These are phyloP conservation scores for Amiota communis DNA, from an alignment of 2,888 invertebrate species.

Conservation along the genomic window DNA sequence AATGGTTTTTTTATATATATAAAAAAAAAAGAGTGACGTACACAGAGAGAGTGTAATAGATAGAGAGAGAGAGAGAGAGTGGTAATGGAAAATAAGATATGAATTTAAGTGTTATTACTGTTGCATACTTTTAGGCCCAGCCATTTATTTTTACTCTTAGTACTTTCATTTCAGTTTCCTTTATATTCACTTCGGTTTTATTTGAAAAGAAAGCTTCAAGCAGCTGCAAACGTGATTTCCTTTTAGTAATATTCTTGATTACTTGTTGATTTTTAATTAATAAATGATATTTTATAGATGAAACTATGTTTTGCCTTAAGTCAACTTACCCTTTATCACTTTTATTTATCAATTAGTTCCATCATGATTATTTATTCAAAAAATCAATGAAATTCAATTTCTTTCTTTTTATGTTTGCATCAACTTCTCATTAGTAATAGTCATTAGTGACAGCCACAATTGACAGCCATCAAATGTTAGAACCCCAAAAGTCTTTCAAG, in stretches of 20 bases:
- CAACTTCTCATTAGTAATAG: neutral
- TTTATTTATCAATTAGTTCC: neutral
- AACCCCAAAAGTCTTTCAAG: conserved; percentile 13
- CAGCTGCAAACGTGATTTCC: conserved; percentile 13
- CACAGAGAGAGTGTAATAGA: neutral
- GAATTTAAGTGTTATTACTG: conserved; percentile 38
- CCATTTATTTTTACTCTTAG: neutral
- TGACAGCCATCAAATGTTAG: neutral
- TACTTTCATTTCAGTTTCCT: conserved; percentile 28
- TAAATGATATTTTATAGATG: conserved; percentile 4
- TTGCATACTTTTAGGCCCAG: conserved; percentile 61
- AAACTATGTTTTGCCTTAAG: neutral
- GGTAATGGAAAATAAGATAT: neutral
- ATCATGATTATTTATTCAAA: neutral
- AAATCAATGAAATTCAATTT: neutral
- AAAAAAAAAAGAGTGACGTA: neutral
- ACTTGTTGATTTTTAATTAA: conserved; percentile 30
- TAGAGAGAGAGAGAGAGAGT: neutral
- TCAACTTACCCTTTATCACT: neutral
- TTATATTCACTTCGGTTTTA: neutral
- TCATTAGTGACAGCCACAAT: neutral
- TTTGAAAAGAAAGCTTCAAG: neutral
- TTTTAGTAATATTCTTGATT: conserved; percentile 19
- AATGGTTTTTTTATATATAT: neutral
- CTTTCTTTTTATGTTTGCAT: neutral